A percentile compares a stretch with the other conserved stretches of the same genome.
These are phyloP conservation scores for Cherax quadricarinatus DNA, from an alignment of 1,140 invertebrate species.

Conservation along the genomic window DNA sequence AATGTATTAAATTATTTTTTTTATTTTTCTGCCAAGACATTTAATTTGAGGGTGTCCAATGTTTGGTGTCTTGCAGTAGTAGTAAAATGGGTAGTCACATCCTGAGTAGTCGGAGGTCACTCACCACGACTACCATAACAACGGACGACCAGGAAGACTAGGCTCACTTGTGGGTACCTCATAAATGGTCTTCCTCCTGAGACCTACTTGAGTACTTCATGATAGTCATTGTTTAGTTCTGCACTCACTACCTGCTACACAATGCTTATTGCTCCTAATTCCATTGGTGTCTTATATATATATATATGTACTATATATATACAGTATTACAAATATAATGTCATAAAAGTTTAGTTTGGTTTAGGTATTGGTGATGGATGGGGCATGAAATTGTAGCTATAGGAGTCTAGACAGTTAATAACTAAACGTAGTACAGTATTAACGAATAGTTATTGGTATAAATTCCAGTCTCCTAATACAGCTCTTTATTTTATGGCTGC, in stretches of 20 bases:
- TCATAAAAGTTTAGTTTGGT: neutral
- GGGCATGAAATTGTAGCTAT: conserved; percentile 12
- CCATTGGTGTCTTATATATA: neutral
- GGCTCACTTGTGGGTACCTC: conserved; percentile 16
- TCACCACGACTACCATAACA: conserved; percentile 19
- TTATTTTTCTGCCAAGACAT: neutral
- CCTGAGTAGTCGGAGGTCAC: conserved; percentile 42
- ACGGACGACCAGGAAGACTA: conserved; percentile 43
- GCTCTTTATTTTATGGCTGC: conserved; percentile 46
- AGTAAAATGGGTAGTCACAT: conserved; percentile 60
- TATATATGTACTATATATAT: no score
- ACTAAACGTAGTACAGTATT: neutral
- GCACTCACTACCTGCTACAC: conserved; percentile 34
- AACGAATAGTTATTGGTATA: neutral
- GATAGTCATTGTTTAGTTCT: conserved; percentile 36
- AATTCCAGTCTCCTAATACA: neutral
- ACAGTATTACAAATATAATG: neutral
- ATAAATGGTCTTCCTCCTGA: neutral
- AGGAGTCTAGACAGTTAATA: neutral
- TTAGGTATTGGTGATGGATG: conserved; percentile 3
- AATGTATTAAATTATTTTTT: no score
- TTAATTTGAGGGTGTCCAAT: neutral
- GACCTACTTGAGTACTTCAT: conserved; percentile 4
- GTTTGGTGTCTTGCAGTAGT: conserved; percentile 46
- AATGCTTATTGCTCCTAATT: conserved; percentile 18